A percentile compares a stretch with the other conserved stretches of the same genome.
Conservation (phyloP, 2,888 invertebrate species). For the Cheilosia impressa region DNA sequence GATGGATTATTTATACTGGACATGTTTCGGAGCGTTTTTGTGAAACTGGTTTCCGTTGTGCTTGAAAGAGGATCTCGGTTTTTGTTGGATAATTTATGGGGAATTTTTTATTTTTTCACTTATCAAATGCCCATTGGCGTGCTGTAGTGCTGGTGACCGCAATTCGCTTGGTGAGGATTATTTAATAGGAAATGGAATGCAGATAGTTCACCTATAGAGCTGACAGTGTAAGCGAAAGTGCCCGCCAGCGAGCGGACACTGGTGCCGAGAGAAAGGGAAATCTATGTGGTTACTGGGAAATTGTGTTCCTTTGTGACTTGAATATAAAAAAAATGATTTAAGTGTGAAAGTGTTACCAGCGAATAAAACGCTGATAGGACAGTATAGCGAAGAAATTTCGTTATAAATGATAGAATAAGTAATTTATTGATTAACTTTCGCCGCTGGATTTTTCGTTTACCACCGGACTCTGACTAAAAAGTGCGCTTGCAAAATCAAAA, state of each 20-base stretch:
- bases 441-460: no score
- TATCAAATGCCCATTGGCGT: slow-evolving; percentile 10
- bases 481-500: no score
- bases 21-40: slow-evolving; percentile 1
- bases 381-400: background rate
- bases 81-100: slow-evolving; percentile 32
- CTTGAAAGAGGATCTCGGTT: slow-evolving; percentile 15
- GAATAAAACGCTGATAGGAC: background rate
- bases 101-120: slow-evolving; percentile 15
- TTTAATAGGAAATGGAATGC: slow-evolving; percentile 43
- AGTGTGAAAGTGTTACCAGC: background rate
- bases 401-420: no score
- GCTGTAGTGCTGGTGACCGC: slow-evolving; percentile 47
- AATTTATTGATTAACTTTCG: no score
- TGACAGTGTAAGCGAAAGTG: slow-evolving; percentile 42
- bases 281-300: background rate
- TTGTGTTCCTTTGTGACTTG: slow-evolving; percentile 9
- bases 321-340: background rate
- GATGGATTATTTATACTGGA: background rate
- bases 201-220: background rate
- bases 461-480: no score
- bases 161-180: slow-evolving; percentile 40
- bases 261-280: background rate
- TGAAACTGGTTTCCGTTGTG: slow-evolving; percentile 27
- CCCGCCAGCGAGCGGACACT: background rate